These are phyloP conservation scores for Solenopsis invicta DNA, from an alignment of 1,140 invertebrate genomes.

Conservation along the genomic window DNA sequence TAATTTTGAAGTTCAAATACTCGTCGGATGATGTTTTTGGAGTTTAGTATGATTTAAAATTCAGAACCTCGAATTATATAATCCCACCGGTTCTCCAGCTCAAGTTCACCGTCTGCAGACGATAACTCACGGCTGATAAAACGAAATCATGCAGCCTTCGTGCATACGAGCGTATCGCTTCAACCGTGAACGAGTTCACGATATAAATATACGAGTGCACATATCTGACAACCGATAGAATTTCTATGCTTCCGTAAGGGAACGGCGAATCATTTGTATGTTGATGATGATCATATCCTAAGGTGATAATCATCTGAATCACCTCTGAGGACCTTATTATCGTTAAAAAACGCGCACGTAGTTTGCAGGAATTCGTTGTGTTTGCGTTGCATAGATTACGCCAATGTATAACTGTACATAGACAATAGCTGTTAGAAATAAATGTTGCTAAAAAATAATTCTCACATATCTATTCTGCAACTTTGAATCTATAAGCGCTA, in stretches of 20 bases:
- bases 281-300: not conserved
- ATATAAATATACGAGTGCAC: slow-evolving; percentile 32
- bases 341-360: slow-evolving; percentile 35
- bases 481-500: not conserved
- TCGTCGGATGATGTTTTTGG: not conserved
- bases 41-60: not conserved
- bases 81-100: not conserved
- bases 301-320: not conserved
- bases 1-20: not conserved
- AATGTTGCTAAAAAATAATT: slow-evolving; percentile 74
- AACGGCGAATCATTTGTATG: slow-evolving; percentile 7
- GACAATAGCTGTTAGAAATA: slow-evolving; percentile 75
- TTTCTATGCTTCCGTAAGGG: slow-evolving; percentile 45
- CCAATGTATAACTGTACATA: slow-evolving; percentile 75
- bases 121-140: slow-evolving; percentile 26
- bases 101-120: not conserved
- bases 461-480: not conserved
- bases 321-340: slow-evolving; percentile 38
- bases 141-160: not conserved
- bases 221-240: slow-evolving; percentile 40
- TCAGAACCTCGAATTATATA: slow-evolving; percentile 27
- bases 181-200: not conserved
- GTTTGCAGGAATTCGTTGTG: slow-evolving; percentile 64
- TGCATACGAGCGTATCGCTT: not conserved
- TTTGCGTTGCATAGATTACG: slow-evolving; percentile 71